phyloP scores from a whole-genome alignment of 2,797 vertebrate species.

The Oreortyx pictus region DNA sequence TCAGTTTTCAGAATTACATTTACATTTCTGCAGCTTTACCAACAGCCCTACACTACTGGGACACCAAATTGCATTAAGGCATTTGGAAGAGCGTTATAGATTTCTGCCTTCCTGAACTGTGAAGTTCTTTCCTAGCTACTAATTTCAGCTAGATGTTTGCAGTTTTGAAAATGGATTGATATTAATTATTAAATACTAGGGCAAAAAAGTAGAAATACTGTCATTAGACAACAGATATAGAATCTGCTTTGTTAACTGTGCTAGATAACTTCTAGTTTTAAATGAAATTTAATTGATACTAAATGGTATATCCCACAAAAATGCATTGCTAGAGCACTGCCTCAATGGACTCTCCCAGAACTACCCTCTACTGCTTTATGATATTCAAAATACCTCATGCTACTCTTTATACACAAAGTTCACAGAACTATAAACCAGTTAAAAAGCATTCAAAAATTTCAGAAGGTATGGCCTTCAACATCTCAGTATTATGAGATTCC shows the following conservation, averaged over 20 bases:
- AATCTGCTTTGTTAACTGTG: too few species aligned
- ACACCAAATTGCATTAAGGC: neutral
- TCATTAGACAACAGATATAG: neutral
- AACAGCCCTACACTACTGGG: neutral
- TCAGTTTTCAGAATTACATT: neutral
- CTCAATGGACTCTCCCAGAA: neutral
- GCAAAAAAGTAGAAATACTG: neutral
- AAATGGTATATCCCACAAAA: neutral
- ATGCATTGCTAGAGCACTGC: neutral
- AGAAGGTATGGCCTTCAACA: neutral
- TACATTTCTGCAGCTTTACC: neutral
- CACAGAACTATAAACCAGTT: neutral
- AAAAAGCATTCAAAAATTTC: neutral
- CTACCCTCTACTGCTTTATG: neutral
- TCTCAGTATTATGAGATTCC: neutral
- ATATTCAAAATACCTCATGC: neutral
- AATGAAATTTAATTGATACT: neutral
- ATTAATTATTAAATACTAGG: neutral
- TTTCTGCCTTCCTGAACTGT: neutral
- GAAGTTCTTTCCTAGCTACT: neutral
- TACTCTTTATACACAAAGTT: neutral
- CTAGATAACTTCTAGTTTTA: neutral
- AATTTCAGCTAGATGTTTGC: neutral
- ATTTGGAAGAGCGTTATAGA: neutral
- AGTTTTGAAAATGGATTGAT: neutral